Base-by-base conservation (phyloP, 2,113 vertebrate genomes). In the Ptilorrhoa leucosticta region DNA sequence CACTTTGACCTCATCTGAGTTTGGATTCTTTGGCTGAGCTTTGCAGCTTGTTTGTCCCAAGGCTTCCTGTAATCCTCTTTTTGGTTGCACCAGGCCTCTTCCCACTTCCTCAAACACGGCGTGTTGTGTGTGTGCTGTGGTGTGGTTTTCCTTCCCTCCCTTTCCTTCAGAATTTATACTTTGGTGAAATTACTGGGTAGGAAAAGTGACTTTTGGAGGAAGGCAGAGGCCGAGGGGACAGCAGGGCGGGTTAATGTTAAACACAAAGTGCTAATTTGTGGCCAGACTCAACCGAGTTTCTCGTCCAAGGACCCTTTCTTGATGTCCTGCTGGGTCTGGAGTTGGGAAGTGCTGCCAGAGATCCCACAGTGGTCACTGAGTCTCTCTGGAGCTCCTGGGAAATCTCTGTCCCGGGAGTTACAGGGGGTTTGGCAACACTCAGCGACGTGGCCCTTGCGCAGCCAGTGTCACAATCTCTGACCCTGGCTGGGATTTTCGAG, bases 51-150 rank as follows among this genome's bases (percentile, higher is more conserved):
- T 30, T 23, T 45, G 21, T 40, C 35, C 64, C 27, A 10, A 13
- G 35, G 77, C 44, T 60, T 71, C 33, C 33, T 65, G 42, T 31
- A 31, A 47, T 53, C 24, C 30, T 68, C 14, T 23, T 39, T 77
- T 27, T 40, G 31, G 50, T 47, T n/a, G 30, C 19, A 22, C 7
- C 7, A 76, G 22, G 64, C 37, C 40, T 64, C 44, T 60, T 84
- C 56, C 77, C 4, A 0, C 14, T 75, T 19, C 54, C 20, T 69
- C 16, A 87, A 17, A 48, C 19, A 5, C 40, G 24, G 35, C 0
- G 1, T 13, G 6, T 27, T 0, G 0, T 61, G 3, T 0, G 1
- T 7, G 17, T 6, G 11, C 15, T 15, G 23, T 56, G 50, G 4
- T 26, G 31, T 69, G 56, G 12, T 50, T 88, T 73, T 31, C 28